Evolutionary conservation across 1,140 invertebrate genomes (phyloP).

Genomic region (Asbolus verrucosus): DNA sequence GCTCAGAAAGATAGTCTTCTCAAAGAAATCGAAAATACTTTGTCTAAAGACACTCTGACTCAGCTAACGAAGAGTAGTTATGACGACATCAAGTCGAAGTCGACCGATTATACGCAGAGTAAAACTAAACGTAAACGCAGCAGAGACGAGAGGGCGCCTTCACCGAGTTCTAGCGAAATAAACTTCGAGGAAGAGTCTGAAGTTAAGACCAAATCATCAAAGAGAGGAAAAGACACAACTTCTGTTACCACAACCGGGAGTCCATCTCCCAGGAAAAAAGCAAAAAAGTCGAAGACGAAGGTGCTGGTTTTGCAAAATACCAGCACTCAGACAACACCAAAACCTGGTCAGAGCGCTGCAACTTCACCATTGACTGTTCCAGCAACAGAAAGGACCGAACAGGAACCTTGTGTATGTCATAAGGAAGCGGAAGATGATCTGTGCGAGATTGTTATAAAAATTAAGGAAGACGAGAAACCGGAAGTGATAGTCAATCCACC

Average conservation of each 20-base stretch:
- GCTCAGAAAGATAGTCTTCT: conserved; percentile 60
- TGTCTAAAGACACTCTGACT: conserved; percentile 49
- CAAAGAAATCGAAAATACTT: conserved; percentile 57
- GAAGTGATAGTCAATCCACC: conserved; percentile 51
- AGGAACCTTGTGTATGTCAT: conserved; percentile 52
- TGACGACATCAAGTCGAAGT: conserved; percentile 35
- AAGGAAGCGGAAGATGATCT: conserved; percentile 53
- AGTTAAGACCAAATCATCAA: conserved; percentile 29
- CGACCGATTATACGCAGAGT: conserved; percentile 11
- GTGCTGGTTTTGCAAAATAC: conserved; percentile 60
- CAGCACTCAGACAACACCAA: conserved; percentile 62
- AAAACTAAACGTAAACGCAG: conserved; percentile 33
- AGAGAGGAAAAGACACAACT: conserved; percentile 40
- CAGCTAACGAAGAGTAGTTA: conserved; percentile 46
- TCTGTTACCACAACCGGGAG: conserved; percentile 30
- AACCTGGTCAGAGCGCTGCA: conserved; percentile 46
- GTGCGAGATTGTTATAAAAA: conserved; percentile 63
- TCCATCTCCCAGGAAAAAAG: conserved; percentile 35
- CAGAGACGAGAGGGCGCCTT: conserved; percentile 41
- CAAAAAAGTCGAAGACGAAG: conserved; percentile 33
- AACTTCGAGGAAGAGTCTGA: not conserved
- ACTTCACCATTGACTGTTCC: not conserved
- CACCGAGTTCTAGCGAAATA: conserved; percentile 9
- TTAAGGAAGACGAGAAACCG: conserved; percentile 57
- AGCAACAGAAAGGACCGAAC: not conserved